These are phyloP conservation scores for Stomatorhinus ivindoensis DNA, from an alignment of 2,113 vertebrate genomes.

Conservation along the genomic window DNA sequence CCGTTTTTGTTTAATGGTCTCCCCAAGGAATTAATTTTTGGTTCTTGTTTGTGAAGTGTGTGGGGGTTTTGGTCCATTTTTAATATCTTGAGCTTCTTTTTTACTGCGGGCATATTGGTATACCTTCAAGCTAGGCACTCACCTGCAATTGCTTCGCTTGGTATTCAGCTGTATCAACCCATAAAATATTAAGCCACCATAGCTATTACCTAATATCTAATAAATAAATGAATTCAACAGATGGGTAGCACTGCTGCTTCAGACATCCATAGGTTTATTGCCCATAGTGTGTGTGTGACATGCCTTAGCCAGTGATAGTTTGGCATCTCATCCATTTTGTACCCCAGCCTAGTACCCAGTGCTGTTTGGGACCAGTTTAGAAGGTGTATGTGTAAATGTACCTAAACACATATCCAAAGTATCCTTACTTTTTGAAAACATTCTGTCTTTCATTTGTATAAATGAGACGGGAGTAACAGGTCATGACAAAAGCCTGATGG, in stretches of 20 bases:
- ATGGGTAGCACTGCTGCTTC: not conserved
- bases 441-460: not conserved
- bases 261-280: not conserved
- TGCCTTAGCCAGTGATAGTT: not conserved
- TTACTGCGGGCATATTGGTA: not conserved
- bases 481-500: not conserved
- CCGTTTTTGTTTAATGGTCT: constrained; percentile 1
- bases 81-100: not conserved
- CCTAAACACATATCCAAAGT: not conserved
- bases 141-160: not conserved
- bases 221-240: not conserved
- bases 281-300: not conserved
- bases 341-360: not conserved
- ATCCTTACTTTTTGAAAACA: not conserved
- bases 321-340: not conserved
- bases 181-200: not conserved
- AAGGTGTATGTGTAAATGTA: not conserved
- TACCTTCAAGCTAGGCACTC: not conserved
- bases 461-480: not conserved
- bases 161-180: not conserved
- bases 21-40: constrained; percentile 6
- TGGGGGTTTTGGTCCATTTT: not conserved
- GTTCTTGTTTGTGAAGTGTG: not conserved
- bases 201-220: not conserved
- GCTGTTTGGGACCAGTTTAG: not conserved